Evolutionary conservation across 2,888 invertebrate species (phyloP).

Genomic region (Plagiodera versicolora): DNA sequence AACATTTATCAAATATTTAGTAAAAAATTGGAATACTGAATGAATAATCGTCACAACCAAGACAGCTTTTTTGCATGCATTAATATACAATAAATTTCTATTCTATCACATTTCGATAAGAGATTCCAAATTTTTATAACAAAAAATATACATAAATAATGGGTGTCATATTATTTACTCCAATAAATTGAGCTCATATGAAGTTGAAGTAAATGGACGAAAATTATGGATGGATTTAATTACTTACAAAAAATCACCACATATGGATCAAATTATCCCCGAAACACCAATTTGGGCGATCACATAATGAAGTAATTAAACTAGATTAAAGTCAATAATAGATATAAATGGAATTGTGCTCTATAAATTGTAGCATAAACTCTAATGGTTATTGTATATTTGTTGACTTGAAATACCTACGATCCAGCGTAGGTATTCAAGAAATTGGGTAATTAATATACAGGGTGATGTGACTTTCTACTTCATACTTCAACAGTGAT

Average conservation of each 20-base stretch:
- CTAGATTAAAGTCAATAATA: no score
- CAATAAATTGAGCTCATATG: neutral
- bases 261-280: no score
- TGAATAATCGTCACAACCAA: neutral
- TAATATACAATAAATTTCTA: neutral
- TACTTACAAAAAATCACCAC: no score
- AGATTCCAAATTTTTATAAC: no score
- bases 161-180: no score
- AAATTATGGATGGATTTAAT: neutral
- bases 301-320: no score
- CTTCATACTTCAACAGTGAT: neutral
- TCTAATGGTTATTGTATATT: neutral
- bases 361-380: no score
- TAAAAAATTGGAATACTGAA: neutral
- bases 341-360: no score
- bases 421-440: conserved; percentile 31
- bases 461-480: no score
- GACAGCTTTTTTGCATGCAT: neutral
- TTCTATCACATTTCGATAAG: neutral
- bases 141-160: no score
- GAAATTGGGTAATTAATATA: no score
- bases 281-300: no score
- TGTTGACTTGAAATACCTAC: conserved; percentile 24
- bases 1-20: neutral
- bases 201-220: neutral